A percentile compares a stretch with the other conserved stretches of the same genome.
These are phyloP conservation scores for Zeuzera pyrina DNA, from an alignment of 2,888 invertebrate species.

Conservation along the genomic window DNA sequence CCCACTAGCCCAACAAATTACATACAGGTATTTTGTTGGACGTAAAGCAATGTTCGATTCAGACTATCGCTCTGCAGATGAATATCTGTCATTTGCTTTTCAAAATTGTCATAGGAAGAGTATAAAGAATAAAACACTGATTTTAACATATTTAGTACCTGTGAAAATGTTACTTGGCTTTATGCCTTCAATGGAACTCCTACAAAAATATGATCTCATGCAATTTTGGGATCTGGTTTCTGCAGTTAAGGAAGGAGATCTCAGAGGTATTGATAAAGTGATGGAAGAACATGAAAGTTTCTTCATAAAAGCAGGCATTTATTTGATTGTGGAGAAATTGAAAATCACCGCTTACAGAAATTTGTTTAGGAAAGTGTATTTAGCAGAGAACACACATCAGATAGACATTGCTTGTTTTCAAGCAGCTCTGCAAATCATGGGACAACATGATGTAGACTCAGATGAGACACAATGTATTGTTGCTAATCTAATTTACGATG, in stretches of 20 bases:
- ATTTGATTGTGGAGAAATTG: slow-evolving; percentile 95
- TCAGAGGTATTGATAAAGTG: slow-evolving; percentile 85
- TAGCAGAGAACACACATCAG: slow-evolving; percentile 85
- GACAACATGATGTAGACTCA: slow-evolving; percentile 88
- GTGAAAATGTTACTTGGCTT: slow-evolving; percentile 97
- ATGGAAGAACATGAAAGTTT: slow-evolving; percentile 91
- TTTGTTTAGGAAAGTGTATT: slow-evolving; percentile 92
- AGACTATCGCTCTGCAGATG: slow-evolving; percentile 94
- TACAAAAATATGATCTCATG: slow-evolving; percentile 91
- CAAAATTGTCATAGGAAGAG: slow-evolving; percentile 88
- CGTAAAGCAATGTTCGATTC: slow-evolving; percentile 99
- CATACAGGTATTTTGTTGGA: slow-evolving; percentile 97
- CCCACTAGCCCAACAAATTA: slow-evolving; percentile 93
- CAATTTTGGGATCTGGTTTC: slow-evolving; percentile 92
- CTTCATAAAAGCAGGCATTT: slow-evolving; percentile 97
- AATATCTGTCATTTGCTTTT: slow-evolving; percentile 93
- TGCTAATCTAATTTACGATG: slow-evolving; percentile 96
- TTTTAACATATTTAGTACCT: slow-evolving; percentile 95
- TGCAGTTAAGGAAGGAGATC: slow-evolving; percentile 92
- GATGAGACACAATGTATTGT: slow-evolving; percentile 98
- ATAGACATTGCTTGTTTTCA: slow-evolving; percentile 90
- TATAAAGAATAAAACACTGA: slow-evolving; percentile 90
- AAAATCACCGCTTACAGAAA: slow-evolving; percentile 96
- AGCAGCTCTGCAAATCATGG: slow-evolving; percentile 85
- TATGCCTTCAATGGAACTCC: slow-evolving; percentile 87